phyloP scores from a whole-genome alignment of 1,140 invertebrate genomes.

The Musca domestica region DNA sequence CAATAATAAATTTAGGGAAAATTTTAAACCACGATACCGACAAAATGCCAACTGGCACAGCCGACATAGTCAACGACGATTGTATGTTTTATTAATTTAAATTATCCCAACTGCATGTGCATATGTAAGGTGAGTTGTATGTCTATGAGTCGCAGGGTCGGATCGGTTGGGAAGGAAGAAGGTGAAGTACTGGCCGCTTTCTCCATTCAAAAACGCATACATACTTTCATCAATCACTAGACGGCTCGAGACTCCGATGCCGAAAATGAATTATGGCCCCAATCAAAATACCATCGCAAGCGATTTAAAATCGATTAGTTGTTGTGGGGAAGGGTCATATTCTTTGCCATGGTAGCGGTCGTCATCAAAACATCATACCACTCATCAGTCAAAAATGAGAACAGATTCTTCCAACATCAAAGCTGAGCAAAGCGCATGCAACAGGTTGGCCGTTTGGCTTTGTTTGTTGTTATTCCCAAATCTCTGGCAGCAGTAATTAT shows the following conservation, averaged over 20 bases:
- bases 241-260: not conserved
- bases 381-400: constrained; percentile 14
- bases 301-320: constrained; percentile 54
- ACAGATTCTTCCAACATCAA: not conserved
- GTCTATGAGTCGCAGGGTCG: no score
- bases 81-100: constrained; percentile 9
- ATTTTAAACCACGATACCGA: not conserved
- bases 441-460: constrained; percentile 38
- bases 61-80: no score
- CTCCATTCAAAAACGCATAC: no score
- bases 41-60: no score
- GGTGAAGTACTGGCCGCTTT: no score
- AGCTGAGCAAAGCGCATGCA: constrained; percentile 25
- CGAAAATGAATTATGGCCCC: constrained; percentile 35
- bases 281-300: constrained; percentile 52
- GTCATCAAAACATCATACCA: not conserved
- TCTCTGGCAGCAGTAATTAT: constrained; percentile 2
- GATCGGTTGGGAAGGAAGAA: no score
- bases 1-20: constrained; percentile 1
- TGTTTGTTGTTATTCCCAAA: not conserved
- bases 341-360: constrained; percentile 33
- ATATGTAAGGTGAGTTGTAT: no score
- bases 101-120: not conserved
- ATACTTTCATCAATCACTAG: no score
- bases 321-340: constrained; percentile 1